A percentile compares a stretch with the other conserved stretches of the same genome.
Evolutionary conservation across 1,140 invertebrate species (phyloP).

Genomic region (Leptinotarsa undecemlineata): DNA sequence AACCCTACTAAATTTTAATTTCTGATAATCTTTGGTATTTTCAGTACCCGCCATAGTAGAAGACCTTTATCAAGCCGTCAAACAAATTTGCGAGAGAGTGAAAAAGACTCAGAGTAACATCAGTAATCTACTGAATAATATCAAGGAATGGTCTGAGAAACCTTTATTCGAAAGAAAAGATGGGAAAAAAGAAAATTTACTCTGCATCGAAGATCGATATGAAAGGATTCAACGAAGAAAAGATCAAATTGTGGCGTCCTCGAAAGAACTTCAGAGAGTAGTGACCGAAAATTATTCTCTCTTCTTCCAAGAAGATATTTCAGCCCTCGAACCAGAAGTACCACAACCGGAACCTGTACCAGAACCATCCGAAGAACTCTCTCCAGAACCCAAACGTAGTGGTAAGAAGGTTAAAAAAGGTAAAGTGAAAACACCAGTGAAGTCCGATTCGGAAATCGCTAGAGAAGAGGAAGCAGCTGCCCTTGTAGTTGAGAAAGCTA

Average conservation of each 20-base stretch:
- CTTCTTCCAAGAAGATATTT: slow-evolving; percentile 58
- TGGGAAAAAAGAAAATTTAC: slow-evolving; percentile 62
- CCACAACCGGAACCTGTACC: slow-evolving; percentile 20
- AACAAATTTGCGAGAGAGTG: slow-evolving; percentile 67
- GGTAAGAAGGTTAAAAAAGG: slow-evolving; percentile 32
- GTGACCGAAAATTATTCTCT: slow-evolving; percentile 69
- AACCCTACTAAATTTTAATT: background rate
- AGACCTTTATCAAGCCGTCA: slow-evolving; percentile 51
- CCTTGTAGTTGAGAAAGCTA: slow-evolving; percentile 28
- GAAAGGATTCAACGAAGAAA: slow-evolving; percentile 61
- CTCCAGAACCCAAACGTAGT: slow-evolving; percentile 33
- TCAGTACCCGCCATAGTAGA: slow-evolving; percentile 45
- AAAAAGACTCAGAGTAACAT: slow-evolving; percentile 67
- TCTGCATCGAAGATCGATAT: slow-evolving; percentile 64
- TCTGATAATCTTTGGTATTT: slow-evolving; percentile 27
- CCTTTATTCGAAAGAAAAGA: slow-evolving; percentile 72
- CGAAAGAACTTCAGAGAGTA: slow-evolving; percentile 61
- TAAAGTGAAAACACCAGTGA: slow-evolving; percentile 28
- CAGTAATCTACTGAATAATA: slow-evolving; percentile 62
- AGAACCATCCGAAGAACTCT: slow-evolving; percentile 5
- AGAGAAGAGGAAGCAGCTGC: slow-evolving; percentile 30
- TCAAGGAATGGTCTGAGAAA: slow-evolving; percentile 69
- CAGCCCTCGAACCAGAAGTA: background rate
- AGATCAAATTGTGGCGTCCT: slow-evolving; percentile 61
- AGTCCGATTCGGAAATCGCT: slow-evolving; percentile 22